phyloP scores from a whole-genome alignment of 2,113 vertebrate genomes.

The Geococcyx californianus region DNA sequence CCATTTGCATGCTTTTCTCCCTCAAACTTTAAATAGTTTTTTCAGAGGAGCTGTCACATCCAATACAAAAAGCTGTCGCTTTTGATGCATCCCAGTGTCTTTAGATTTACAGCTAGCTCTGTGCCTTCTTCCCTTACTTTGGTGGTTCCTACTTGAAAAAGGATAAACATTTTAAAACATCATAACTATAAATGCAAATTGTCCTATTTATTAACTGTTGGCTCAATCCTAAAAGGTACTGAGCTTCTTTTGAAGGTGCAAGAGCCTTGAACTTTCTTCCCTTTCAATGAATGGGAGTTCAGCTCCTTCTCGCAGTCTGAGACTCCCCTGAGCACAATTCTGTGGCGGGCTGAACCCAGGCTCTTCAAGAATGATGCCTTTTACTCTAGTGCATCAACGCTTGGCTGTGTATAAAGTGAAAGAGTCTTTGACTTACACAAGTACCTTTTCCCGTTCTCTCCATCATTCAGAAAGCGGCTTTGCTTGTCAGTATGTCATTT shows the following conservation, averaged over 20 bases:
- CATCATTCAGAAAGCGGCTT: not conserved
- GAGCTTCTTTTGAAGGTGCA: not conserved
- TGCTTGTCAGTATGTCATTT: not conserved
- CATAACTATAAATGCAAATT: not conserved
- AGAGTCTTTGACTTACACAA: not conserved
- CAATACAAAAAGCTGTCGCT: slow-evolving; percentile 3
- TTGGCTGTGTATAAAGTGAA: not conserved
- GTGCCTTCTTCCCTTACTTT: not conserved
- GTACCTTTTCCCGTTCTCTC: not conserved
- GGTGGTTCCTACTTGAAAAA: not conserved
- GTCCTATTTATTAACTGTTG: not conserved
- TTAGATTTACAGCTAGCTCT: not conserved
- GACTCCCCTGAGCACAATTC: not conserved
- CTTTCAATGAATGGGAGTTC: not conserved
- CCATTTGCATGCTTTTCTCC: slow-evolving; percentile 44
- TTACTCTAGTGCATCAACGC: not conserved
- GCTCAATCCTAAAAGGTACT: not conserved
- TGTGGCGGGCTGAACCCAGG: not conserved
- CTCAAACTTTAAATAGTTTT: slow-evolving; percentile 27
- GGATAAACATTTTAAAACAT: not conserved
- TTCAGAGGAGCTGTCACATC: slow-evolving; percentile 46
- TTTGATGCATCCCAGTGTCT: slow-evolving; percentile 43
- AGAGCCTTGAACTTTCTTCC: not conserved
- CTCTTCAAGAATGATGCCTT: not conserved
- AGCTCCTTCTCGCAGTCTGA: not conserved